These are phyloP conservation scores for Acleris laterana DNA, from an alignment of 2,888 invertebrate species.

Conservation along the genomic window DNA sequence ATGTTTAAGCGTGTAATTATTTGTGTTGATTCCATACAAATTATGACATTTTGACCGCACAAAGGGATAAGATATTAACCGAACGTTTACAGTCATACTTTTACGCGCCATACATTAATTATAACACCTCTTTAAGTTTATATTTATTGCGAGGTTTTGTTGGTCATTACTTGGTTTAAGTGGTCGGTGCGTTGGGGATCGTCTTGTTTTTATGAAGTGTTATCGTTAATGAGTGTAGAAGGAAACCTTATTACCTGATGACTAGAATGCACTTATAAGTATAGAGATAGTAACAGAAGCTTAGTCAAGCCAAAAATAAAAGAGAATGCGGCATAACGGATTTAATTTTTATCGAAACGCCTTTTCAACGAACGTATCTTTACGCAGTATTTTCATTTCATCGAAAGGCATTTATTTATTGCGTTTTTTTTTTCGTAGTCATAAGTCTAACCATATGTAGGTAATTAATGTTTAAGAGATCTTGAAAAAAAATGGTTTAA, in stretches of 20 bases:
- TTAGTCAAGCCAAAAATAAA: too few relatives aligned
- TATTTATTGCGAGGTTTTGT: conserved; percentile 79
- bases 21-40: conserved; percentile 67
- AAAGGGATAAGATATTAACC: conserved; percentile 71
- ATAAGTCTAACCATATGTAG: too few relatives aligned
- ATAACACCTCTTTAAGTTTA: conserved; percentile 81
- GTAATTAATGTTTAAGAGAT: too few relatives aligned
- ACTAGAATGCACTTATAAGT: too few relatives aligned
- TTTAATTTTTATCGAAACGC: too few relatives aligned
- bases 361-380: too few relatives aligned
- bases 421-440: too few relatives aligned
- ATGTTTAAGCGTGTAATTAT: conserved; percentile 51
- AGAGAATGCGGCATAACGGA: too few relatives aligned
- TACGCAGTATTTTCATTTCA: too few relatives aligned
- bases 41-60: conserved; percentile 72
- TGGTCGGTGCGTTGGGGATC: conserved; percentile 47
- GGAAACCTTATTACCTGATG: neutral
- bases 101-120: conserved; percentile 78
- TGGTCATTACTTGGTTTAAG: conserved; percentile 69
- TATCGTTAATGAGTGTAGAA: neutral
- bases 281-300: too few relatives aligned
- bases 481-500: too few relatives aligned
- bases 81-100: conserved; percentile 70
- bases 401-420: too few relatives aligned
- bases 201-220: neutral